Conservation (phyloP, 2,113 vertebrate genomes). For the Antidorcas marsupialis region DNA sequence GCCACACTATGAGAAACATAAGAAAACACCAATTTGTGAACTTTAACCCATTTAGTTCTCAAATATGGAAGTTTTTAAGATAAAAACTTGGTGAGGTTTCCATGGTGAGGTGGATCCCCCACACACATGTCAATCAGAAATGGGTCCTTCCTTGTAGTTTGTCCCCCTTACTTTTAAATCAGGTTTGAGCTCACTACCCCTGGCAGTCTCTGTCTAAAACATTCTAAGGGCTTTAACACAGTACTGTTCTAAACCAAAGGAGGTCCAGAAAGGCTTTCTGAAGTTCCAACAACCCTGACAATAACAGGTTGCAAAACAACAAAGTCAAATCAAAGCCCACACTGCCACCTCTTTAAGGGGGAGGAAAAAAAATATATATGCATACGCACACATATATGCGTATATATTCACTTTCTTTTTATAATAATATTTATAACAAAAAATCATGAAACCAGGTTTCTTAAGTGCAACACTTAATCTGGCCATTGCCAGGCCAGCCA, state of each 20-base stretch:
- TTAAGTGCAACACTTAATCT: not conserved
- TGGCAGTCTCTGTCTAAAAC: not conserved
- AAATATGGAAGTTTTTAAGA: not conserved
- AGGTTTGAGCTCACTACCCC: not conserved
- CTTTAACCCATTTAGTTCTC: not conserved
- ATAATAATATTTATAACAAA: not conserved
- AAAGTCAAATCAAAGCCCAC: not conserved
- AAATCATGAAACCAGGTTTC: not conserved
- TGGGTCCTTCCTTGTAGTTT: not conserved
- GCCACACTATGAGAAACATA: not conserved
- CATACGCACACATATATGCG: not conserved
- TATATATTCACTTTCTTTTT: not conserved
- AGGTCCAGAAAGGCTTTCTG: not conserved
- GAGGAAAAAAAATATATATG: not conserved
- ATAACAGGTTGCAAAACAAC: not conserved
- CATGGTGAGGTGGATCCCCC: not conserved
- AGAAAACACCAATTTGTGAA: not conserved
- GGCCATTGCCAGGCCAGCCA: not conserved
- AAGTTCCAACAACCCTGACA: not conserved
- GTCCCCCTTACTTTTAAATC: not conserved
- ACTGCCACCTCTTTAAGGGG: not conserved
- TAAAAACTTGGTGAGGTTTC: not conserved
- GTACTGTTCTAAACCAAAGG: not conserved
- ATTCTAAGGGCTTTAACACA: not conserved
- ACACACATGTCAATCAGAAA: not conserved